Percentiles rank a stretch among this genome's conserved stretches.
These are phyloP conservation scores for Scaptomyza caliginosa DNA, from an alignment of 2,888 invertebrate species.

Conservation along the genomic window DNA sequence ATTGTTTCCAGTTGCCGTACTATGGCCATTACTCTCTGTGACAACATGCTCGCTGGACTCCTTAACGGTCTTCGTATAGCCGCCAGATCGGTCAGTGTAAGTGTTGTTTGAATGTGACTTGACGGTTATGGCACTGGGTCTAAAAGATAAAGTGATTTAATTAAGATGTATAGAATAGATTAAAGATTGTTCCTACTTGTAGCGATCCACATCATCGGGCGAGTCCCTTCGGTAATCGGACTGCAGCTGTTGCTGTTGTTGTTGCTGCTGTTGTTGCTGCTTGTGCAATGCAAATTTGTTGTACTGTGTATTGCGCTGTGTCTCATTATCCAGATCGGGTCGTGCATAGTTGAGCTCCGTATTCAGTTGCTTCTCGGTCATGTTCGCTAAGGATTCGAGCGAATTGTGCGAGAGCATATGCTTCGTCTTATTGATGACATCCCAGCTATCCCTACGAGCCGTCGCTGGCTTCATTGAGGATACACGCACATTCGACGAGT, in stretches of 20 bases:
- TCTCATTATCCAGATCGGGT: slow-evolving; percentile 86
- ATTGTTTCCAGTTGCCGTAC: slow-evolving; percentile 21
- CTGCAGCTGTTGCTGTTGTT: slow-evolving; percentile 69
- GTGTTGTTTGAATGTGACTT: slow-evolving; percentile 83
- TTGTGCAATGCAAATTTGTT: slow-evolving; percentile 85
- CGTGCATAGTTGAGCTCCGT: slow-evolving; percentile 84
- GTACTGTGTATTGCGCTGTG: slow-evolving; percentile 87
- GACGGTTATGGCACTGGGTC: slow-evolving; percentile 83
- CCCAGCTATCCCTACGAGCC: slow-evolving; percentile 91
- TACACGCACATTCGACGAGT: slow-evolving; percentile 86
- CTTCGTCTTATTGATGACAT: slow-evolving; percentile 91
- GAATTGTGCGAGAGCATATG: slow-evolving; percentile 89
- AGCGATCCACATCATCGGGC: slow-evolving; percentile 80
- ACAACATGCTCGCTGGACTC: slow-evolving; percentile 83
- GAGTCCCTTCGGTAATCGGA: slow-evolving; percentile 80
- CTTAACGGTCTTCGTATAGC: slow-evolving; percentile 83
- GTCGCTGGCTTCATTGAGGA: slow-evolving; percentile 86
- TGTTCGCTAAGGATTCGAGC: slow-evolving; percentile 88
- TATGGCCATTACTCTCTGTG: slow-evolving; percentile 80
- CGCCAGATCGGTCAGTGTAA: slow-evolving; percentile 81
- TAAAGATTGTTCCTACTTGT: slow-evolving; percentile 58
- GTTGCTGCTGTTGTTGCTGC: slow-evolving; percentile 78
- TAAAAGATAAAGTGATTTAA: slow-evolving; percentile 25
- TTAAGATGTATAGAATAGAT: neutral
- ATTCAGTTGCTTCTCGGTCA: slow-evolving; percentile 87